Evolutionary conservation across 2,888 invertebrate species (phyloP).

Genomic region (Parapristionchus giblindavisi): DNA sequence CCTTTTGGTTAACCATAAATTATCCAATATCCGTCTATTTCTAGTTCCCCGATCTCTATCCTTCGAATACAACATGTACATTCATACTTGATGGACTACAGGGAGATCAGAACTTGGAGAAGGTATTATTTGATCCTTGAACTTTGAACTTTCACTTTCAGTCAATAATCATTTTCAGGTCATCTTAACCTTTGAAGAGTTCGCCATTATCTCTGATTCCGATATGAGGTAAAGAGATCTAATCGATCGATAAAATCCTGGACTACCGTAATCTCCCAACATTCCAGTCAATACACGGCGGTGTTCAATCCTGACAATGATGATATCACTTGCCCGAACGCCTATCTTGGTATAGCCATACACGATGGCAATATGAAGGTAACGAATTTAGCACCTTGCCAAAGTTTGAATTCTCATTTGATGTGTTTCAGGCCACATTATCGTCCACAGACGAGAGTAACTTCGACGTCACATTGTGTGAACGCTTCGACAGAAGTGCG

Average conservation of each 20-base stretch:
- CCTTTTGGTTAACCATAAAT: neutral
- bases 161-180: constrained; percentile 38
- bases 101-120: constrained; percentile 75
- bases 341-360: constrained; percentile 62
- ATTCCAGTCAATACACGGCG: constrained; percentile 40
- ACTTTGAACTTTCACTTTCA: neutral
- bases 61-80: constrained; percentile 71
- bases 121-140: constrained; percentile 40
- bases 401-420: constrained; percentile 44
- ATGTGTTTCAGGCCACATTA: constrained; percentile 43
- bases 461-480: constrained; percentile 65
- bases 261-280: no score
- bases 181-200: constrained; percentile 58
- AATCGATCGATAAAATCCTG: neutral
- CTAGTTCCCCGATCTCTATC: constrained; percentile 71
- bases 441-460: constrained; percentile 60
- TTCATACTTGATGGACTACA: constrained; percentile 83
- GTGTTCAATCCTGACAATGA: constrained; percentile 40
- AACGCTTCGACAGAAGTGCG: constrained; percentile 41
- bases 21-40: neutral
- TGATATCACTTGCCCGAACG: constrained; percentile 56
- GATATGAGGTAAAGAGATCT: constrained; percentile 8
- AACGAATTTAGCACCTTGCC: neutral
- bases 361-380: constrained; percentile 59
- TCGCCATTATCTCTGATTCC: constrained; percentile 53